Evolutionary conservation across 2,888 invertebrate genomes (phyloP), one percentile per base, ranked within the genome.

Genomic region (Polymixis lichenea): DNA sequence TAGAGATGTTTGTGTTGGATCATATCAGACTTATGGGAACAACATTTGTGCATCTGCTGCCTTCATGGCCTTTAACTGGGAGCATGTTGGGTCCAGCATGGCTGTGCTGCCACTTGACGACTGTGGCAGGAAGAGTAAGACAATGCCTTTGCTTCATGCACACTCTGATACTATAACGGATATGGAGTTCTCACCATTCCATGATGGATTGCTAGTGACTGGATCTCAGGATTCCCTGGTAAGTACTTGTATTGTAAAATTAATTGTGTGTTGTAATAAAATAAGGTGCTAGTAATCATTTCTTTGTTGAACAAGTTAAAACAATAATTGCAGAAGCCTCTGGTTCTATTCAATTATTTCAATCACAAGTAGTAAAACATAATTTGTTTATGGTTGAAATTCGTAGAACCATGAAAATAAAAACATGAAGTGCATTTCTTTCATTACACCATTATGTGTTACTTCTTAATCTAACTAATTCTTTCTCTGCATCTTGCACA

Each of bases 61-160:
- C 17, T 99, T 99, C 92, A 98, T 99, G 98, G 99, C 99, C 25
- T 99, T 99, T 92, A 99, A 99, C 93, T 98, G 99, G 97, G 99
- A 99, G 94, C 98, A 98, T 92, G 98, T 98, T 88, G 98, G 99
- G 49, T 98, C 99, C 2, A 98, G 98, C 96, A 97, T 99, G 90
- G 99, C 99, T 0, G 98, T 99, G 43, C 94, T 99, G 86, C 98
- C 99, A 0, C 95, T 99, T 64, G 98, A 98, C 89, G 98, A 99
- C 91, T 98, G 98, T 88, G 99, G 99, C 0, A 97, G 99, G 84
- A 98, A 98, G 94, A 98, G 98, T 91, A 98, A 98, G 96, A 98
- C 98, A 38, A 98, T 98, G 98, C 98, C 99, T 9, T 92, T 98
- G 81, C 96, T 99, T 70, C 98, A 98, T 94, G 98, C 98, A 25